Evolutionary conservation across 2,797 vertebrate species (phyloP).

Genomic region (Lacerta viridis): DNA sequence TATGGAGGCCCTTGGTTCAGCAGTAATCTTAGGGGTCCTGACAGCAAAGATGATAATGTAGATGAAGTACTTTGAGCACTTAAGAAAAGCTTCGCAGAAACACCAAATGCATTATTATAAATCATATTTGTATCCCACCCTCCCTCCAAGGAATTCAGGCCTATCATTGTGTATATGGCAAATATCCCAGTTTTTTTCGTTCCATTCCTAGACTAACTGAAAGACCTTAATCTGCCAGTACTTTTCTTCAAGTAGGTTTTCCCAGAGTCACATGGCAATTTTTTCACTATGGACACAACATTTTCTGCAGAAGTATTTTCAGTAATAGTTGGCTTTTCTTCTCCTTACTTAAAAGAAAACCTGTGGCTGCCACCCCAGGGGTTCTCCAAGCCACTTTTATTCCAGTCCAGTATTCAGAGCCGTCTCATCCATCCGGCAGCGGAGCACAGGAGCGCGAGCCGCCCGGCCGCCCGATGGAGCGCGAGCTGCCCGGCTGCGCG

Average conservation of each 20-base stretch:
- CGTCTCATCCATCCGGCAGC: too few species aligned
- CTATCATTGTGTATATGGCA: not conserved
- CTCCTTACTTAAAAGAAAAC: conserved; percentile 27
- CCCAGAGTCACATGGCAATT: conserved; percentile 10
- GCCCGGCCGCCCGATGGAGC: too few species aligned
- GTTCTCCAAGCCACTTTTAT: conserved; percentile 16
- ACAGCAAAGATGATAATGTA: not conserved
- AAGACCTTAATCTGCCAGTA: not conserved
- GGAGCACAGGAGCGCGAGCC: too few species aligned
- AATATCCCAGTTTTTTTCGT: not conserved
- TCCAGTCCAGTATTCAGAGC: not conserved
- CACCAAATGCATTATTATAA: conserved; percentile 11
- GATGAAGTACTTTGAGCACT: not conserved
- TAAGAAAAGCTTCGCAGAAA: not conserved
- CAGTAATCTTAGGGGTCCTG: not conserved
- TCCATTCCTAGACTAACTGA: not conserved
- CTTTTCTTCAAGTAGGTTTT: conserved; percentile 21
- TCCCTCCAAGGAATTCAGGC: not conserved
- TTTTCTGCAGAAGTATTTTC: conserved; percentile 24
- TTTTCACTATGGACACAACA: conserved; percentile 1
- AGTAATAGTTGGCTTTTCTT: conserved; percentile 1
- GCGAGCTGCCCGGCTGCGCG: too few species aligned
- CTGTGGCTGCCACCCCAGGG: not conserved
- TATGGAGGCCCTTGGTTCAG: not conserved
- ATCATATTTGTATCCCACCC: not conserved